Conservation (phyloP, 2,888 invertebrate species). For the Laothoe populi region DNA sequence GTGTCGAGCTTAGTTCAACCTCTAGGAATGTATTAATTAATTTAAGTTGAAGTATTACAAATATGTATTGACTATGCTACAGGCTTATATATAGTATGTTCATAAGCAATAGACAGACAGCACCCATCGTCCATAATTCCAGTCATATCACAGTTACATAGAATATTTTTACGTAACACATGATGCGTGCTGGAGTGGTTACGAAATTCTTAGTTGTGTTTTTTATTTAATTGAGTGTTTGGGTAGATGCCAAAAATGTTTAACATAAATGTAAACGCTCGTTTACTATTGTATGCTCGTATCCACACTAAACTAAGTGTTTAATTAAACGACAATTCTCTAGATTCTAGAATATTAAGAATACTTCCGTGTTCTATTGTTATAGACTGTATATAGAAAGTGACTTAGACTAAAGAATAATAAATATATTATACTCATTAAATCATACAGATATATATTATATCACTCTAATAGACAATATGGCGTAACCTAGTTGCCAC, state of each 20-base stretch:
- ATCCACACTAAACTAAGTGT: no score
- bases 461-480: neutral
- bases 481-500: no score
- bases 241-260: constrained; percentile 39
- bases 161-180: neutral
- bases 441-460: neutral
- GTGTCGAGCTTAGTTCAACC: neutral
- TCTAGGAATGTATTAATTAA: neutral
- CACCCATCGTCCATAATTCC: neutral
- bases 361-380: neutral
- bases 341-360: neutral
- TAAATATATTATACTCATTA: neutral
- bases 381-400: neutral
- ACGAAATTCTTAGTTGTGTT: constrained; percentile 13
- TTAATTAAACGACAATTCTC: neutral
- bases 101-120: no score
- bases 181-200: neutral
- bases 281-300: constrained; percentile 27
- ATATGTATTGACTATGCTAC: neutral
- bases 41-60: neutral
- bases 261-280: constrained; percentile 34
- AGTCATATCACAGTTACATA: neutral
- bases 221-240: constrained; percentile 39
- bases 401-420: neutral
- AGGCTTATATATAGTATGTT: neutral